A percentile compares a stretch with the other conserved stretches of the same genome.
Evolutionary conservation across 2,113 vertebrate species (phyloP).

Genomic region (Dolichotis patagonum): DNA sequence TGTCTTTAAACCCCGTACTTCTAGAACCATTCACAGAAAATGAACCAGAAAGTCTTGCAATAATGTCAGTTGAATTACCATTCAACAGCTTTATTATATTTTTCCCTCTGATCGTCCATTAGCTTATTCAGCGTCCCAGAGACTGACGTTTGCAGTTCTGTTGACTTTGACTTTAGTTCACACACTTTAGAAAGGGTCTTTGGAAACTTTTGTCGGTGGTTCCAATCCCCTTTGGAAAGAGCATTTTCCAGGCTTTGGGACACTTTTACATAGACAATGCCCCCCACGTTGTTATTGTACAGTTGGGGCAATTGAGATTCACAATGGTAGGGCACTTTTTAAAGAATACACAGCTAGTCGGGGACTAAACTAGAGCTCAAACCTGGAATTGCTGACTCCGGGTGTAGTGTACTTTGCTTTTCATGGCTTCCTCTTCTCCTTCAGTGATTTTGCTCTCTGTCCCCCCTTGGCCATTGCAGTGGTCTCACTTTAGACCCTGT

Average conservation of each 20-base stretch:
- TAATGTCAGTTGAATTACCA: neutral
- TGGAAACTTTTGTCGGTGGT: neutral
- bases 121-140: neutral
- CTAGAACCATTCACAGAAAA: neutral
- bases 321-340: neutral
- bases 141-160: neutral
- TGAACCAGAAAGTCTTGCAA: neutral
- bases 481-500: neutral
- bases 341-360: neutral
- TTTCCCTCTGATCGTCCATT: neutral
- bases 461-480: neutral
- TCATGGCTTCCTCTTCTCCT: neutral
- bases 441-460: neutral
- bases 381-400: neutral
- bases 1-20: neutral
- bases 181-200: neutral
- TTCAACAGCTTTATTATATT: neutral
- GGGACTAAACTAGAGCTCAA: neutral
- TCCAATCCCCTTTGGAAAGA: neutral
- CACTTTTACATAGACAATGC: neutral
- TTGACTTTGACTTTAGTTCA: neutral
- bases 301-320: neutral
- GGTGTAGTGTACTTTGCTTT: neutral
- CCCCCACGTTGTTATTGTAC: neutral
- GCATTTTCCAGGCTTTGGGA: neutral